Percentiles rank a stretch among this genome's conserved stretches.
phyloP scores from a whole-genome alignment of 2,797 vertebrate genomes.

The Labroides dimidiatus region DNA sequence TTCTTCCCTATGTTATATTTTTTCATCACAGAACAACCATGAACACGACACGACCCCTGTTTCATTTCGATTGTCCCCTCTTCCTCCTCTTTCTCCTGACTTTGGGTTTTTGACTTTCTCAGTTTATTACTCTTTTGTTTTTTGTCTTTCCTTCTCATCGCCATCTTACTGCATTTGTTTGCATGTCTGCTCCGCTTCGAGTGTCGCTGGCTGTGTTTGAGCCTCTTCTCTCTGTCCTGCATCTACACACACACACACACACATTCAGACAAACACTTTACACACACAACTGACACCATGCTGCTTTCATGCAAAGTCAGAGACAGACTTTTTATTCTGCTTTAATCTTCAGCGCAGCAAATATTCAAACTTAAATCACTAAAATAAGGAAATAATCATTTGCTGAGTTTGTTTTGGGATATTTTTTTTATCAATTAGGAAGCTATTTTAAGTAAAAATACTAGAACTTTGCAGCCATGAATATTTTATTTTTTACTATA shows the following conservation, averaged over 20 bases:
- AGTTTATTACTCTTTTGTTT: constrained; percentile 69
- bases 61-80: too few relatives aligned
- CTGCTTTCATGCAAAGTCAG: constrained; percentile 16
- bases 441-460: too few relatives aligned
- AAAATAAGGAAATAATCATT: too few relatives aligned
- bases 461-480: too few relatives aligned
- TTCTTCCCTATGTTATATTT: constrained; percentile 75
- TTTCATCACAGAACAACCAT: constrained; percentile 64
- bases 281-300: constrained; percentile 18
- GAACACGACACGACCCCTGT: constrained; percentile 50
- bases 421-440: too few relatives aligned
- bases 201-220: constrained; percentile 76
- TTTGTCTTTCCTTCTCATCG: constrained; percentile 59
- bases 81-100: constrained; percentile 1
- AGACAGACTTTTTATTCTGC: too few relatives aligned
- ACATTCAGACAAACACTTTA: constrained; percentile 1
- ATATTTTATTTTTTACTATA: too few relatives aligned
- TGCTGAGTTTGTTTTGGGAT: too few relatives aligned
- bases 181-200: constrained; percentile 81
- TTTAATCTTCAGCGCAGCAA: too few relatives aligned
- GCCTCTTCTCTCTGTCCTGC: constrained; percentile 47
- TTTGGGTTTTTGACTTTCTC: constrained; percentile 30
- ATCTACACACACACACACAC: constrained; percentile 22
- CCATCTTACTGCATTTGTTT: constrained; percentile 78
- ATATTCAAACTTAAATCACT: too few relatives aligned